Evolutionary conservation across 2,113 vertebrate species (phyloP).

Genomic region (Melanocharis versteri): DNA sequence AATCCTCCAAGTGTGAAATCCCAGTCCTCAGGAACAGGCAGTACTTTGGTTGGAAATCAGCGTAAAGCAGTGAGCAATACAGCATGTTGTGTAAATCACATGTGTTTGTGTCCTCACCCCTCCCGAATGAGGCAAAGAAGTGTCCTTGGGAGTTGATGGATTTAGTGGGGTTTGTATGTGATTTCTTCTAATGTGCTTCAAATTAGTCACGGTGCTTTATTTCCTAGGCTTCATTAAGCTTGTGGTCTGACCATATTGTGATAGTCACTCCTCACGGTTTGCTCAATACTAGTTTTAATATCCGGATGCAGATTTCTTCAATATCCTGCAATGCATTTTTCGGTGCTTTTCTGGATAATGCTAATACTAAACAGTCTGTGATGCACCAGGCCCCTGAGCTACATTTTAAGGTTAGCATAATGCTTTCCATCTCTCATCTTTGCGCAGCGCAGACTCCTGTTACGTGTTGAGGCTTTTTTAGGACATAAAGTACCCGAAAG

Average conservation of each 20-base stretch:
- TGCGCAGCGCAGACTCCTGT: background rate
- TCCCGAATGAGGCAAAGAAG: background rate
- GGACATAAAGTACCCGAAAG: background rate
- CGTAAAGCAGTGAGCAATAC: background rate
- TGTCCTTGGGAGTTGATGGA: background rate
- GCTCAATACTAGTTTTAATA: conserved; percentile 56
- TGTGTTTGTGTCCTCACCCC: background rate
- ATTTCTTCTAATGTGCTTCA: conserved; percentile 33
- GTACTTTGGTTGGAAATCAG: background rate
- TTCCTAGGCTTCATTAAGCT: conserved; percentile 32
- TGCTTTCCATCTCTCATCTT: conserved; percentile 27
- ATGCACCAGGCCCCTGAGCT: conserved; percentile 13
- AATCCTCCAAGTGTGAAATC: background rate
- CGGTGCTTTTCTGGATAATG: background rate
- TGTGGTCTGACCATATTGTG: conserved; percentile 7
- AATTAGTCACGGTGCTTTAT: conserved; percentile 38
- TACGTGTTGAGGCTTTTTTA: background rate
- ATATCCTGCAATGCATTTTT: conserved; percentile 65
- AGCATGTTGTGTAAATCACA: background rate
- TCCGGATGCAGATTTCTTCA: conserved; percentile 63
- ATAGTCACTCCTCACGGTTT: background rate
- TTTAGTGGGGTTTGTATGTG: conserved; percentile 47
- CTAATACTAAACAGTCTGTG: conserved; percentile 27
- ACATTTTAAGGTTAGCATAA: conserved; percentile 17
- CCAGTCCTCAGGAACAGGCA: background rate